These are phyloP conservation scores for Sinella curviseta DNA, from an alignment of 1,140 invertebrate species.

Conservation along the genomic window DNA sequence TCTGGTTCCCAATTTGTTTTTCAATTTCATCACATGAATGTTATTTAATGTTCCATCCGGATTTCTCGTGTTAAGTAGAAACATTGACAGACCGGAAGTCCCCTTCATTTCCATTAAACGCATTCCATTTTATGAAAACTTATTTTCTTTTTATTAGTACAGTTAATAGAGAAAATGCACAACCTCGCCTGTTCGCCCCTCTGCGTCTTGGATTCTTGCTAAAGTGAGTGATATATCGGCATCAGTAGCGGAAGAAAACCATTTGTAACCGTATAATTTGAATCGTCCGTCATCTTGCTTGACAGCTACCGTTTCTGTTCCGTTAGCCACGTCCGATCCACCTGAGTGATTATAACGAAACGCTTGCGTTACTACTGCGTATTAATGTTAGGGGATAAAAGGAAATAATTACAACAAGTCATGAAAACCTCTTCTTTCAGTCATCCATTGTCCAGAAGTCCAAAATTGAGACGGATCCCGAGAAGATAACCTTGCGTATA, in stretches of 20 bases:
- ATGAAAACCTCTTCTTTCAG: slow-evolving; percentile 60
- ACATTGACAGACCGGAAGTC: slow-evolving; percentile 60
- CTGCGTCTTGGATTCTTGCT: slow-evolving; percentile 57
- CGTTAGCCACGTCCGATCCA: slow-evolving; percentile 64
- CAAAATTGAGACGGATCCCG: slow-evolving; percentile 60
- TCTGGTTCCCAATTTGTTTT: slow-evolving; percentile 62
- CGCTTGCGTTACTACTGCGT: background rate
- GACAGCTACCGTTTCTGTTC: slow-evolving; percentile 63
- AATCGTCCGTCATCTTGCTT: slow-evolving; percentile 54
- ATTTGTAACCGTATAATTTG: slow-evolving; percentile 61
- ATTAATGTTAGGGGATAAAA: background rate
- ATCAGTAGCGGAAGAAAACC: slow-evolving; percentile 66
- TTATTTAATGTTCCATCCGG: slow-evolving; percentile 58
- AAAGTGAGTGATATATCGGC: slow-evolving; percentile 62
- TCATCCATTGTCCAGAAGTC: slow-evolving; percentile 70
- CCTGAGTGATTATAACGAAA: slow-evolving; percentile 47
- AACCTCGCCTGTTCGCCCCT: slow-evolving; percentile 55
- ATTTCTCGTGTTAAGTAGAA: slow-evolving; percentile 57
- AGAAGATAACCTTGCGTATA: slow-evolving; percentile 56
- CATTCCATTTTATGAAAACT: background rate
- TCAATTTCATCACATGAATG: slow-evolving; percentile 61
- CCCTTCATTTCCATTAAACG: slow-evolving; percentile 54
- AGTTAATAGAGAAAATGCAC: too few relatives aligned
- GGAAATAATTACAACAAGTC: too few relatives aligned
- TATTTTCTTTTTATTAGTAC: background rate